A percentile compares a stretch with the other conserved stretches of the same genome.
phyloP scores from a whole-genome alignment of 2,797 vertebrate species.

The Megalops cyprinoides region DNA sequence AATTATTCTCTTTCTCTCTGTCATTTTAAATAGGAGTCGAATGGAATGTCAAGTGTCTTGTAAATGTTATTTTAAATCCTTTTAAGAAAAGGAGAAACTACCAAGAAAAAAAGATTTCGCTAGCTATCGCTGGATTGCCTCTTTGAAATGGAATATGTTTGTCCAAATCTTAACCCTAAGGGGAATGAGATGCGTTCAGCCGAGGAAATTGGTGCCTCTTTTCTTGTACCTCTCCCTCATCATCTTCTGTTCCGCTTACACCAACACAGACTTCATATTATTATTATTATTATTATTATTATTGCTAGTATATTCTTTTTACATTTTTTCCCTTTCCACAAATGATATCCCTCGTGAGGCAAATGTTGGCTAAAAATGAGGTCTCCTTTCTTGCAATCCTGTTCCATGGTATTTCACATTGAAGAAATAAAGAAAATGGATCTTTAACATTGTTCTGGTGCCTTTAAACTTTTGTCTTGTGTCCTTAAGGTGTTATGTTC shows the following conservation, averaged over 20 bases:
- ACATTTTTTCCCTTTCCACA: slow-evolving; percentile 61
- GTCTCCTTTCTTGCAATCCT: slow-evolving; percentile 89
- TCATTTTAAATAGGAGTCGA: slow-evolving; percentile 93
- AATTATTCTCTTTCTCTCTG: slow-evolving; percentile 74
- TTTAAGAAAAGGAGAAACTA: slow-evolving; percentile 74
- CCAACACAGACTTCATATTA: slow-evolving; percentile 85
- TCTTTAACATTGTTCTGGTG: slow-evolving; percentile 45
- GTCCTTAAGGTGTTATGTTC: slow-evolving; percentile 8
- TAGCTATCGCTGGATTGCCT: slow-evolving; percentile 87
- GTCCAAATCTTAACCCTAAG: slow-evolving; percentile 79
- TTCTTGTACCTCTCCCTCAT: slow-evolving; percentile 88
- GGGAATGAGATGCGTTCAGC: slow-evolving; percentile 85
- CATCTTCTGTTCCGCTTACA: slow-evolving; percentile 83
- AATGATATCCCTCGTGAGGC: slow-evolving; percentile 84
- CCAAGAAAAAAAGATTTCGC: slow-evolving; percentile 68
- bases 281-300: slow-evolving; percentile 60
- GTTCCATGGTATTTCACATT: slow-evolving; percentile 92
- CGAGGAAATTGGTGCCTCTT: slow-evolving; percentile 89
- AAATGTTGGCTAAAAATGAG: slow-evolving; percentile 84
- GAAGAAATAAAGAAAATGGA: slow-evolving; percentile 76
- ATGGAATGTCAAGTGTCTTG: slow-evolving; percentile 91
- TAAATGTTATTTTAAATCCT: slow-evolving; percentile 98
- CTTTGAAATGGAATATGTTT: slow-evolving; percentile 78
- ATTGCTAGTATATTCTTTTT: slow-evolving; percentile 49
- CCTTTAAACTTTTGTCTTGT: slow-evolving; percentile 9